phyloP scores from a whole-genome alignment of 2,797 vertebrate species.

The Mormyrus hasselquistii region DNA sequence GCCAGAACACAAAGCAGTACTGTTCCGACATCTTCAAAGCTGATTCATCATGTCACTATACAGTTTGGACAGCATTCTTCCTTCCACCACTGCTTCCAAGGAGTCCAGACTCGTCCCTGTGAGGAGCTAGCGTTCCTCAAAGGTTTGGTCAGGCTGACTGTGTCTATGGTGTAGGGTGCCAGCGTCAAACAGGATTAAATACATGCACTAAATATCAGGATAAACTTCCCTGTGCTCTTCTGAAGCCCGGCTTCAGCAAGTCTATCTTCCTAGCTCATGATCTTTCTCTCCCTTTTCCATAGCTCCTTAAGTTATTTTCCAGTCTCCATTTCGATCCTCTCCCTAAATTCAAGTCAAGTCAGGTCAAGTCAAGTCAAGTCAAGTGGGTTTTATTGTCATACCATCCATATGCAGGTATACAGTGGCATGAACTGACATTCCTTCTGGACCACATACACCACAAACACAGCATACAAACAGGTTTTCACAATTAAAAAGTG shows the following conservation, averaged over 20 bases:
- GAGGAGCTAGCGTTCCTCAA: background rate
- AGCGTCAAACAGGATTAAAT: background rate
- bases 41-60: background rate
- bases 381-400: background rate
- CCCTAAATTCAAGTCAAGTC: background rate
- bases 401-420: background rate
- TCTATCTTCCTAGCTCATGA: background rate
- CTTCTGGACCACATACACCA: background rate
- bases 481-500: background rate
- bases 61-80: background rate
- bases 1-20: background rate
- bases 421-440: background rate
- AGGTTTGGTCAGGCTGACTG: background rate
- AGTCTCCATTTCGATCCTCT: background rate
- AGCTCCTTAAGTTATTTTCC: background rate
- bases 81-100: background rate
- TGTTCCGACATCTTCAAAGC: background rate
- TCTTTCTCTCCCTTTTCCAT: background rate
- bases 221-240: background rate
- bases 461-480: background rate
- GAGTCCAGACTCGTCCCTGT: background rate
- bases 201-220: background rate
- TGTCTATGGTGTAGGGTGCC: background rate
- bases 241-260: background rate
- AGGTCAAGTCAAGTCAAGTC: background rate